Conservation (phyloP, 2,888 invertebrate species). For the Drosophila crucigera region DNA sequence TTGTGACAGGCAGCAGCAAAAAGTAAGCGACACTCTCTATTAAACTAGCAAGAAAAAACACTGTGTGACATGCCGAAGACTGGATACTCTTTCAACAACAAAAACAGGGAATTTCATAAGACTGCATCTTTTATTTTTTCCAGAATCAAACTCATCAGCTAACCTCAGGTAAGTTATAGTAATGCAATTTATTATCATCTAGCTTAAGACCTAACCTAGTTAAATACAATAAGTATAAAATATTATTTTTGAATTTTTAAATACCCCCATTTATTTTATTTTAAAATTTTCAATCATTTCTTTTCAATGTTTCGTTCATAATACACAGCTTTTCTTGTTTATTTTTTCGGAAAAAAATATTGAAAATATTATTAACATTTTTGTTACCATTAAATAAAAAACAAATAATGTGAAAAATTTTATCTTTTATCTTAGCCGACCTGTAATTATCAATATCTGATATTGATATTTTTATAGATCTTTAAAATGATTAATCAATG, state of each 20-base stretch:
- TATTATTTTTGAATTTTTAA: not conserved
- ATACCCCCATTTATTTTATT: too few relatives aligned
- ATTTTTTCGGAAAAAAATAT: not conserved
- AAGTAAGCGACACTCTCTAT: conserved; percentile 30
- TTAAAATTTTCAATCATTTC: too few relatives aligned
- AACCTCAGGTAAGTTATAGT: not conserved
- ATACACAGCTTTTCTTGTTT: not conserved
- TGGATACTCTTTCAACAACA: not conserved
- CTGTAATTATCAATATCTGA: not conserved
- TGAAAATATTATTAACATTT: not conserved
- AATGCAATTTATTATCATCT: not conserved
- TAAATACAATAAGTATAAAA: not conserved
- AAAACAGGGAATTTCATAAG: not conserved
- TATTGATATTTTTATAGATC: not conserved
- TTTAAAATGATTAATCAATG: not conserved
- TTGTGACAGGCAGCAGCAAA: conserved; percentile 38
- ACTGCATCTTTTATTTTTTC: not conserved
- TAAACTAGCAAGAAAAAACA: not conserved
- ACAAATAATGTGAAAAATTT: fast-evolving
- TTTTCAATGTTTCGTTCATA: too few relatives aligned
- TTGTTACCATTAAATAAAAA: fast-evolving
- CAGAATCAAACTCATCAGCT: not conserved
- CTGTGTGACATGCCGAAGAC: not conserved
- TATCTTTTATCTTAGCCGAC: not conserved
- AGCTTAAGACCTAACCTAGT: not conserved